Evolutionary conservation across 2,797 vertebrate genomes (phyloP).

Genomic region (Pseudochirops cupreus): DNA sequence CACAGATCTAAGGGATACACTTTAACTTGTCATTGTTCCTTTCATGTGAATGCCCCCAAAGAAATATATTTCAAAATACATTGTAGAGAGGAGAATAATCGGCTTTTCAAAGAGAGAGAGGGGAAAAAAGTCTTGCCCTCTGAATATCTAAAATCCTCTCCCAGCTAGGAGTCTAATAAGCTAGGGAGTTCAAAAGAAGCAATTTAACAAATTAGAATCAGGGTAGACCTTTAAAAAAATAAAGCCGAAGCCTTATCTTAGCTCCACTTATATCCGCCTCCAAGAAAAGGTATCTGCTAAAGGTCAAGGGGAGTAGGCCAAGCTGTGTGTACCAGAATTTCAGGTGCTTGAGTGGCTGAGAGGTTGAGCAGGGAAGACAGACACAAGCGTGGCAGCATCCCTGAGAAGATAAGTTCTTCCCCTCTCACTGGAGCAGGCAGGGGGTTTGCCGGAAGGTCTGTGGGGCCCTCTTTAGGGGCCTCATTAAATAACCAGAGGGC

Average conservation of each 20-base stretch:
- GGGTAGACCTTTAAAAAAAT: not conserved
- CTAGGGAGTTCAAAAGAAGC: not conserved
- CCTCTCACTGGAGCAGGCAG: not conserved
- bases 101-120: constrained; percentile 30
- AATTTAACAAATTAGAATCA: not conserved
- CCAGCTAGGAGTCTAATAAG: not conserved
- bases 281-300: not conserved
- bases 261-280: not conserved
- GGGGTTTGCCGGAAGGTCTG: not conserved
- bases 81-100: constrained; percentile 17
- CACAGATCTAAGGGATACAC: not conserved
- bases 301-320: not conserved
- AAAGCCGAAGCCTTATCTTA: not conserved
- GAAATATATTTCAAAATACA: constrained; percentile 16
- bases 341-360: not conserved
- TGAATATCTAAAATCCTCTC: constrained; percentile 35
- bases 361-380: not conserved
- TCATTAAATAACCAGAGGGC: constrained; percentile 26
- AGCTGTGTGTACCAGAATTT: not conserved
- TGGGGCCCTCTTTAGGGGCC: not conserved
- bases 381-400: not conserved
- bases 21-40: constrained; percentile 1
- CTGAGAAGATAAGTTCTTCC: not conserved
- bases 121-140: not conserved
- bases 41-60: constrained; percentile 18